These are phyloP conservation scores for Gallinago stenura DNA, from an alignment of 2,797 vertebrate species.

Conservation along the genomic window DNA sequence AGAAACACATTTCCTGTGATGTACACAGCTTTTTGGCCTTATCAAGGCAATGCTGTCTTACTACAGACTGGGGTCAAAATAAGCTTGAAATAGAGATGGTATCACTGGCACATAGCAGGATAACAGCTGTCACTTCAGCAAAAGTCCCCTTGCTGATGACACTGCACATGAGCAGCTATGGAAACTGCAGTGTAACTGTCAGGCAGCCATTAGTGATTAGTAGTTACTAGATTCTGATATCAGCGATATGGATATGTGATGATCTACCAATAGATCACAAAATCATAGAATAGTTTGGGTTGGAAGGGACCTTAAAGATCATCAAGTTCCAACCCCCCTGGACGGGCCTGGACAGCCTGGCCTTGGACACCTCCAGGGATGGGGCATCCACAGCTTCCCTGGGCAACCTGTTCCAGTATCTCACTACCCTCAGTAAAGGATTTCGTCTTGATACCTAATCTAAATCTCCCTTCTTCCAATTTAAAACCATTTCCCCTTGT, in stretches of 20 bases:
- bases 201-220: neutral
- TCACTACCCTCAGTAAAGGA: too few species aligned
- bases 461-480: too few species aligned
- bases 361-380: too few species aligned
- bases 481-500: too few species aligned
- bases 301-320: too few species aligned
- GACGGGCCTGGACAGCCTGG: too few species aligned
- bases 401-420: too few species aligned
- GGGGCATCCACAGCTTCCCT: too few species aligned
- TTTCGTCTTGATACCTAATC: too few species aligned
- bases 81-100: neutral
- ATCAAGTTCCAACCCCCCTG: too few species aligned
- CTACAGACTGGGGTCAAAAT: neutral
- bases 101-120: neutral
- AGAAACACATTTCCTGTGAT: slow-evolving; percentile 1
- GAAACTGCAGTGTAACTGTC: neutral
- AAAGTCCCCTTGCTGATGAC: neutral
- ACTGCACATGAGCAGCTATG: neutral
- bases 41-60: neutral
- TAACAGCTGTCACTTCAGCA: neutral
- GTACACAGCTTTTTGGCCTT: neutral
- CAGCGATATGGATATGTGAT: neutral
- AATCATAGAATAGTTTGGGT: too few species aligned
- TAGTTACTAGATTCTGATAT: neutral
- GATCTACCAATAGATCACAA: neutral